These are phyloP conservation scores for Drosophila rubida DNA, from an alignment of 2,888 invertebrate species.

Conservation along the genomic window DNA sequence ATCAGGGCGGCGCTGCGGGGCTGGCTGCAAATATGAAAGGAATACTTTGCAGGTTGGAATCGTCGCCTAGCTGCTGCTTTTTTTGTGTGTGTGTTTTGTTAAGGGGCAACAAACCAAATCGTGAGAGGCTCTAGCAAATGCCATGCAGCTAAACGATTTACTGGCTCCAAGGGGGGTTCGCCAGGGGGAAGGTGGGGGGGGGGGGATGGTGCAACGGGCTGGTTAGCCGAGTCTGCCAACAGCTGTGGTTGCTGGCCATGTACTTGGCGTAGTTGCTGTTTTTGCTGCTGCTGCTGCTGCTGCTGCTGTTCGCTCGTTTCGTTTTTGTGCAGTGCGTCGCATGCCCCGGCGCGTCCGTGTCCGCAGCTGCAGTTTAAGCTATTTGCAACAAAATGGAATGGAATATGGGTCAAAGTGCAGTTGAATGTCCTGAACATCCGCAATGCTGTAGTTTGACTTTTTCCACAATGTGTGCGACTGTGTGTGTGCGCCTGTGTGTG, in stretches of 20 bases:
- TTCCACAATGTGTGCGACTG: slow-evolving; percentile 55
- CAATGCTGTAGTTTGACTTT: slow-evolving; percentile 85
- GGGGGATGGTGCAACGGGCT: not conserved
- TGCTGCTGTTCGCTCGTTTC: slow-evolving; percentile 38
- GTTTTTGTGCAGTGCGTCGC: slow-evolving; percentile 62
- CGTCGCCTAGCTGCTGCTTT: slow-evolving; percentile 5
- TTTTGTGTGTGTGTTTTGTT: not conserved
- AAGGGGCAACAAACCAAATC: slow-evolving; percentile 42
- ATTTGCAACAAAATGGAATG: slow-evolving; percentile 79
- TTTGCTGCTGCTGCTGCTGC: slow-evolving; percentile 36
- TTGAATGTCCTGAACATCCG: slow-evolving; percentile 85
- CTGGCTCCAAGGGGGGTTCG: slow-evolving; percentile 33
- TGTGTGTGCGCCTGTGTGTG: slow-evolving; percentile 50
- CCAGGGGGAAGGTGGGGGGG: not conserved
- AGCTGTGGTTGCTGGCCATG: slow-evolving; percentile 64
- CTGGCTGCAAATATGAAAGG: slow-evolving; percentile 6
- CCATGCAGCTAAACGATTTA: slow-evolving; percentile 61
- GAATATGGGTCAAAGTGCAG: slow-evolving; percentile 85
- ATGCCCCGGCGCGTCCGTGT: slow-evolving; percentile 7
- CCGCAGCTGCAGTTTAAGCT: slow-evolving; percentile 60
- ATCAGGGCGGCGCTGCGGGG: not conserved
- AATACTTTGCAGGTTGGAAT: slow-evolving; percentile 30
- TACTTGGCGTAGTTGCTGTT: slow-evolving; percentile 29
- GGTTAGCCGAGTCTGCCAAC: slow-evolving; percentile 62
- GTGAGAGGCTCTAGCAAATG: slow-evolving; percentile 45